A percentile compares a stretch with the other conserved stretches of the same genome.
Evolutionary conservation across 2,113 vertebrate species (phyloP).

Genomic region (Nibea albiflora): DNA sequence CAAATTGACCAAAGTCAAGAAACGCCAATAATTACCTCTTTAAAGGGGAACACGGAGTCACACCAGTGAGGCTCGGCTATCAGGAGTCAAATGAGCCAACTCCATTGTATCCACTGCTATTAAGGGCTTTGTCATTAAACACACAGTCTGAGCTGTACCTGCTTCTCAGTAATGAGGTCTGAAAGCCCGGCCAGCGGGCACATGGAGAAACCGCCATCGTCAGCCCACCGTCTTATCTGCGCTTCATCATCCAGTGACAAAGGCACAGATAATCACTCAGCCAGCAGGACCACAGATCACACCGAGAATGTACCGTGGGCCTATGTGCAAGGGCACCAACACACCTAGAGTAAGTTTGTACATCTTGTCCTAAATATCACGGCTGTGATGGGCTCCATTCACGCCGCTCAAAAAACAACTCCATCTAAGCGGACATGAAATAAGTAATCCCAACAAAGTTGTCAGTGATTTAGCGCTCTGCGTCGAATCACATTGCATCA

Average conservation of each 20-base stretch:
- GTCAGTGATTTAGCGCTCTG: neutral
- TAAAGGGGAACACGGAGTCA: neutral
- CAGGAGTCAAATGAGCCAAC: conserved; percentile 26
- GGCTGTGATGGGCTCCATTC: neutral
- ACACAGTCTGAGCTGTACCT: conserved; percentile 34
- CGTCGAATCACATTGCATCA: neutral
- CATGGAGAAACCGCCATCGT: conserved; percentile 12
- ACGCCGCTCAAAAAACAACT: neutral
- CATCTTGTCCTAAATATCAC: too few relatives aligned
- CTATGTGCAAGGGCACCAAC: neutral
- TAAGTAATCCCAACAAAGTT: neutral
- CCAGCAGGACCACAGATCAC: conserved; percentile 7
- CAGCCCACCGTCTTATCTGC: conserved; percentile 29
- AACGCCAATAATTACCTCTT: neutral
- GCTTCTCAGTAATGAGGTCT: conserved; percentile 46
- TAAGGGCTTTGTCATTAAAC: conserved; percentile 30
- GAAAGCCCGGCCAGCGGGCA: conserved; percentile 13
- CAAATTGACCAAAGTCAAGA: neutral
- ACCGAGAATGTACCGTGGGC: neutral
- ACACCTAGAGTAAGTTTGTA: neutral
- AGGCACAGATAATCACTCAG: conserved; percentile 21
- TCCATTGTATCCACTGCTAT: conserved; percentile 21
- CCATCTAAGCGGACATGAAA: conserved; percentile 2
- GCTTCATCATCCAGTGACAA: conserved; percentile 34
- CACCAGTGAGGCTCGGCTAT: conserved; percentile 7